Evolutionary conservation across 30 jellyfish, hydroid and myxozoan genomes (phyloP), one percentile per base, ranked within the genome.

Genomic region (Aurelia aurita): DNA sequence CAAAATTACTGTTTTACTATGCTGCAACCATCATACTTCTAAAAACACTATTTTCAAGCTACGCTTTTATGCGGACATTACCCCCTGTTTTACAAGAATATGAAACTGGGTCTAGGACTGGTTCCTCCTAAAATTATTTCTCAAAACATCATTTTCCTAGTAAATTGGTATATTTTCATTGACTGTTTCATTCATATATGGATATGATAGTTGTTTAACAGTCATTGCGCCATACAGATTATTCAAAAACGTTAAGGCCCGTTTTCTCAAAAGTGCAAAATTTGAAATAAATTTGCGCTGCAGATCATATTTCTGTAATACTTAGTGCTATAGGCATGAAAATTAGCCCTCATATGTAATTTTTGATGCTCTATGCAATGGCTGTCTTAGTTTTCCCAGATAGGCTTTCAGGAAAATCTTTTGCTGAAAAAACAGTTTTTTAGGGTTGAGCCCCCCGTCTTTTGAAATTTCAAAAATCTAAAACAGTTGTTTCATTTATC

Each of bases 321-420:
- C n/a, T 16, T 2, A 13, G 7, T 53, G 63, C 5, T 53, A 53
- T 53, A 53, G 7, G 23, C 63, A 53, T 53, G 23, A 53, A 53
- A 53, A 53, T 53, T 53, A 20, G 63, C 63, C 5, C 63, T 53
- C 63, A 2, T 53, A 6, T 53, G 63, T 53, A 53, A 53, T 53
- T 53, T 53, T 20, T 53, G 23, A 20, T 53, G 63, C 63, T 53
- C 63, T 13, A 53, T 53, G 63, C 63, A 53, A 53, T 53, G 63
- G 23, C 63, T 53, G 63, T 53, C 63, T 53, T 53, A 53, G 63
- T 53, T 53, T 53, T 53, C 63, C 63, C 63, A 16, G 23, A 20
- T 1, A 6, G 23, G 63, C 23, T 53, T 53, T 53, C 23, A 16
- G 23, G 63, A 53, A 53, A 53, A 13, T 1, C 2, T 1, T 13